A percentile compares a stretch with the other conserved stretches of the same genome.
Conservation (phyloP, 2,888 invertebrate species). For the Spialia ferax region DNA sequence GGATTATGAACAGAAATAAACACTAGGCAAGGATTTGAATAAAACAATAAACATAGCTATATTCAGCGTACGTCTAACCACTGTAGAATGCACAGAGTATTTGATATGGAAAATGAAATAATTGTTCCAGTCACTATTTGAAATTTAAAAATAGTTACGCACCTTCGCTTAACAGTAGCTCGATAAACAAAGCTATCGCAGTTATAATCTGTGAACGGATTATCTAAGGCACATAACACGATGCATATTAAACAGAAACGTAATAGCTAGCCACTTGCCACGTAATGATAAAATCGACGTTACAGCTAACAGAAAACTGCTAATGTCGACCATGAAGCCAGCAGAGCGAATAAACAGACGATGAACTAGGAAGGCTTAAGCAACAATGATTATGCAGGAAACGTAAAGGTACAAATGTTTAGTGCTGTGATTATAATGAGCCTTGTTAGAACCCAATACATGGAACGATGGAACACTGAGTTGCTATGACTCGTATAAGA, state of each 20-base stretch:
- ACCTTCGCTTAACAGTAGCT: not conserved
- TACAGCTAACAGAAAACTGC: constrained; percentile 17
- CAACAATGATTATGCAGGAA: constrained; percentile 66
- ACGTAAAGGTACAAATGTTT: constrained; percentile 54
- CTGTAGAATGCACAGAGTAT: not conserved
- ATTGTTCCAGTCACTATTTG: not conserved
- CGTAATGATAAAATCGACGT: constrained; percentile 15
- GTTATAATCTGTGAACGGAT: not conserved
- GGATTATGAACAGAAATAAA: constrained; percentile 3
- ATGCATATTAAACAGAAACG: constrained; percentile 15
- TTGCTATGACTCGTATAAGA: constrained; percentile 58
- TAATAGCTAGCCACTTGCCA: constrained; percentile 7
- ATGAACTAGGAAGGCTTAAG: constrained; percentile 60
- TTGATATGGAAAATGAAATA: not conserved
- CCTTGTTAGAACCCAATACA: constrained; percentile 71
- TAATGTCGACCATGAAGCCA: constrained; percentile 52
- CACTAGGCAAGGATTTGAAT: not conserved
- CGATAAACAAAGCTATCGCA: not conserved
- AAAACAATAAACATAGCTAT: not conserved
- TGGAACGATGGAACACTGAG: constrained; percentile 65
- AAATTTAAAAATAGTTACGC: not conserved
- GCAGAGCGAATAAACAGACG: constrained; percentile 59
- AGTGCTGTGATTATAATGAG: constrained; percentile 61
- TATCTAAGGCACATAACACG: not conserved
- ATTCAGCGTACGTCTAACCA: not conserved